Evolutionary conservation across 2,888 invertebrate species (phyloP).

Genomic region (Podotricha telesiphe): DNA sequence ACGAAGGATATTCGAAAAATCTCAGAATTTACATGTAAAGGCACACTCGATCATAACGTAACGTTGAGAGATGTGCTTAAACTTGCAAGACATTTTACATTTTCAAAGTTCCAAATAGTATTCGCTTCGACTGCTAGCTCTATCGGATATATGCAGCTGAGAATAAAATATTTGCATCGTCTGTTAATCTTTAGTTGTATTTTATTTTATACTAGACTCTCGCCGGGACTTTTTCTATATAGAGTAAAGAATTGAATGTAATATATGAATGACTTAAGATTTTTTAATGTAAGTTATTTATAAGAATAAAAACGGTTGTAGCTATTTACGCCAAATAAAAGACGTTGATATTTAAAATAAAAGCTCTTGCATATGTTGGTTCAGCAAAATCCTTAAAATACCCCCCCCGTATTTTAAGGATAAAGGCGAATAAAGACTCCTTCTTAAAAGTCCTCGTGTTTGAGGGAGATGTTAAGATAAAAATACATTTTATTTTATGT

Average conservation of each 20-base stretch:
- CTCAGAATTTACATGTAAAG: constrained; percentile 10
- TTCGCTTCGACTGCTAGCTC: constrained; percentile 6
- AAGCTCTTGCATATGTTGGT: too few relatives aligned
- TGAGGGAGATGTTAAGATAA: too few relatives aligned
- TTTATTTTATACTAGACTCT: not conserved
- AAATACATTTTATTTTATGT: too few relatives aligned
- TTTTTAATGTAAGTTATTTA: too few relatives aligned
- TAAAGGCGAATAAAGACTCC: too few relatives aligned
- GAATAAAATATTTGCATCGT: constrained; percentile 19
- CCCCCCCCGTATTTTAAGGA: too few relatives aligned
- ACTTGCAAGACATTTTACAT: constrained; percentile 21
- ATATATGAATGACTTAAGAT: not conserved
- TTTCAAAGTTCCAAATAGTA: constrained; percentile 17
- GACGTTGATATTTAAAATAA: too few relatives aligned
- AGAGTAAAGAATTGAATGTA: not conserved
- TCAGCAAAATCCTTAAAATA: too few relatives aligned
- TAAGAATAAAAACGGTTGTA: too few relatives aligned
- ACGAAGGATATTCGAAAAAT: not conserved
- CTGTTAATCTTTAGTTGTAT: constrained; percentile 3
- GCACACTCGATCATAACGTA: constrained; percentile 17
- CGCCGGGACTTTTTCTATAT: not conserved
- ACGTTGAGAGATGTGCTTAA: constrained; percentile 12
- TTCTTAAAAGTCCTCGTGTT: too few relatives aligned
- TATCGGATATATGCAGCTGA: not conserved
- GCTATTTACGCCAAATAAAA: too few relatives aligned